Evolutionary conservation across 2,888 invertebrate genomes (phyloP), one percentile per base, ranked within the genome.

Genomic region (Epinotia nisella): DNA sequence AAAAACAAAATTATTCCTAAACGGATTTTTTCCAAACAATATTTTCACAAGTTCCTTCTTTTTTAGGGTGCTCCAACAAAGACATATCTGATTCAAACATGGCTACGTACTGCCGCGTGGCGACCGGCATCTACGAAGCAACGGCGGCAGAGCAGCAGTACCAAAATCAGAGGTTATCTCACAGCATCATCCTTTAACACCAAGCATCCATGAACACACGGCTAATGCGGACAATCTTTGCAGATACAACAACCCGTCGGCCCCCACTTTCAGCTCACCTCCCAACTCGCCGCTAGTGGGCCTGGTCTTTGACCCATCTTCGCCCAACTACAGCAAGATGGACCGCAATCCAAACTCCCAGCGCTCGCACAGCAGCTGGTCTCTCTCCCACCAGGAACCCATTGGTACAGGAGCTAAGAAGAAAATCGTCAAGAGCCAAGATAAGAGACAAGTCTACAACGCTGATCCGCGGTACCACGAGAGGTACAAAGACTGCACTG

Each of bases 391-490:
- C 75, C 92, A 91, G 79, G 93, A 93, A 77, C 93, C 93, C 0
- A 93, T 93, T 60, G 93, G 93, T n/a, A 92, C 92, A 21, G 93
- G 93, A 10, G 92, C 91, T 4, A 93, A 91, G 81, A 93, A 93
- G 82, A 93, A 93, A 83, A 93, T 93, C 70, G 88, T 93, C 10
- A 93, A 93, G 81, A 91, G 83, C 77, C 92, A 92, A 68, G 92
- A 93, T 29, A 92, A 91, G 81, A 87, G 92, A 55, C 89, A 85
- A 71, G 79, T 85, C 1, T 91, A 89, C 75, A 88, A 81, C 61
- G 79, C 86, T 51, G 92, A 93, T 71, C 82, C 88, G 56, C 83
- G 92, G 41, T 92, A 89, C 74, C 90, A 89, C 59, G 92, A 92
- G 68, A 84, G 89, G 78, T 91, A 88, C 77, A 93, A 91, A 81